These are phyloP conservation scores for Botia kubotai DNA, from an alignment of 2,797 vertebrate genomes.

Conservation along the genomic window DNA sequence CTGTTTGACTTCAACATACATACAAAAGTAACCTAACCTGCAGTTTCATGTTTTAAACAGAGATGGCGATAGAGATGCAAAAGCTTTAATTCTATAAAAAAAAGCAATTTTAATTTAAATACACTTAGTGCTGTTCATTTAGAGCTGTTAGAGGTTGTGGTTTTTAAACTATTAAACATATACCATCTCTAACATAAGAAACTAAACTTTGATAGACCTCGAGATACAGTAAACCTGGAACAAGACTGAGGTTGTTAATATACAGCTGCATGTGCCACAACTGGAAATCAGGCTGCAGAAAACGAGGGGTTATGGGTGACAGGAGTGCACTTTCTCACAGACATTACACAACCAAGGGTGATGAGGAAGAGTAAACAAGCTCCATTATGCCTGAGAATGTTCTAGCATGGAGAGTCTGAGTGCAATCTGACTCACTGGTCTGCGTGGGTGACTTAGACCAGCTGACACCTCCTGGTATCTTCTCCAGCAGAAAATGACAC, in stretches of 20 bases:
- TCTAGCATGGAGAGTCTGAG: conserved; percentile 29
- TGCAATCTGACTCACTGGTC: conserved; percentile 45
- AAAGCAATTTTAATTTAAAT: no score
- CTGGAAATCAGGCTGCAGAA: conserved; percentile 23
- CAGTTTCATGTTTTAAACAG: no score
- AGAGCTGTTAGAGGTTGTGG: no score
- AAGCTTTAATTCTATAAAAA: no score
- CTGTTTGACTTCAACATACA: no score
- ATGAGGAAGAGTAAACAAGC: conserved; percentile 36
- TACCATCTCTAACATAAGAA: no score
- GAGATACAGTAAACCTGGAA: neutral
- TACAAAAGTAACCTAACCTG: no score
- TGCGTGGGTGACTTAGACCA: conserved; percentile 35
- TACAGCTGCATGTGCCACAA: neutral
- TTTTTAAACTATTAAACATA: no score
- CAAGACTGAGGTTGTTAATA: neutral
- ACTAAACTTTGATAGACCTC: neutral
- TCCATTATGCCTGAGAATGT: conserved; percentile 15
- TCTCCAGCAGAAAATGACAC: conserved; percentile 38
- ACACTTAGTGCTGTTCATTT: no score
- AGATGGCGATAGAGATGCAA: no score
- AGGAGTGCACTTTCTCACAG: neutral
- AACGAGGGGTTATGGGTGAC: conserved; percentile 10
- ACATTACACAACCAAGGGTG: conserved; percentile 16
- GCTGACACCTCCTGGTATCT: conserved; percentile 35